A percentile compares a stretch with the other conserved stretches of the same genome.
Conservation (phyloP, 2,888 invertebrate species). For the Aphrophora alni region DNA sequence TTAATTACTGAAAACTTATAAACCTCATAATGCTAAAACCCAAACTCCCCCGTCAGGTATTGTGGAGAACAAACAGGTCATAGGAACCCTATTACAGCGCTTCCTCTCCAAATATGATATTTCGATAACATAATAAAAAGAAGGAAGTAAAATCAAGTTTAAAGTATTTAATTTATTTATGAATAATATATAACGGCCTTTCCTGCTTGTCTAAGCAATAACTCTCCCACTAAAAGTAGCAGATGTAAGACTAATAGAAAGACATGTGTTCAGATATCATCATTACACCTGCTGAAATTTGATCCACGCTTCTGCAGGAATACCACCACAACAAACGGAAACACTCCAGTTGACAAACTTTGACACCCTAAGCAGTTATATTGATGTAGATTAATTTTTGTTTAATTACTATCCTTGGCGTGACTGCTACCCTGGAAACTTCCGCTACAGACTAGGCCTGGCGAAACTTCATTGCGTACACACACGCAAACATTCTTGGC, state of each 20-base stretch:
- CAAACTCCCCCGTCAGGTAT: too few relatives aligned
- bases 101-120: too few relatives aligned
- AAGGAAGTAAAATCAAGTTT: not conserved
- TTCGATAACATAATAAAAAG: too few relatives aligned
- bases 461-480: not conserved
- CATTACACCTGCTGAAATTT: not conserved
- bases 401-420: not conserved
- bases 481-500: not conserved
- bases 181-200: too few relatives aligned
- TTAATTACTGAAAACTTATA: too few relatives aligned
- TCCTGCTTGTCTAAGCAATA: too few relatives aligned
- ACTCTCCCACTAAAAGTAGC: not conserved
- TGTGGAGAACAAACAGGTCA: too few relatives aligned
- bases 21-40: too few relatives aligned
- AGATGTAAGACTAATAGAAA: not conserved
- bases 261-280: slow-evolving; percentile 6
- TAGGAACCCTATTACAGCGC: too few relatives aligned
- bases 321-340: slow-evolving; percentile 4
- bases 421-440: not conserved
- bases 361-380: not conserved
- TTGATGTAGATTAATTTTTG: not conserved
- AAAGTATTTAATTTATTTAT: not conserved
- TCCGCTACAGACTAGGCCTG: not conserved
- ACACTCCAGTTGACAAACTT: not conserved
- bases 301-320: not conserved